A percentile compares a stretch with the other conserved stretches of the same genome.
Conservation (phyloP, 1,140 invertebrate species). For the Polypedilum pembai region DNA sequence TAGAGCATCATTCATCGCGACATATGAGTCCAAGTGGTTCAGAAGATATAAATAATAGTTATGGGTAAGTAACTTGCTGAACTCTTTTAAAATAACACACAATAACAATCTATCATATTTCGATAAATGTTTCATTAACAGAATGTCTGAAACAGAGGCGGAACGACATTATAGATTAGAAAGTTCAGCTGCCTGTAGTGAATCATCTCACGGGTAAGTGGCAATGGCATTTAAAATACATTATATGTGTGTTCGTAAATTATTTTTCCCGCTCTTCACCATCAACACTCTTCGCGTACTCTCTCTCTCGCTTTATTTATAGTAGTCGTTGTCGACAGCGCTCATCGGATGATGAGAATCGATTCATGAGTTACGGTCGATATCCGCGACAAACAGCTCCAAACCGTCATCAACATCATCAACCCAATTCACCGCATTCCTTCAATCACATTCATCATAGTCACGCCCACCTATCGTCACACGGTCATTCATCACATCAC, state of each 20-base stretch:
- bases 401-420: slow-evolving; percentile 49
- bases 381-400: slow-evolving; percentile 59
- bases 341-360: slow-evolving; percentile 54
- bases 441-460: slow-evolving; percentile 43
- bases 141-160: slow-evolving; percentile 84
- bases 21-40: slow-evolving; percentile 85
- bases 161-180: slow-evolving; percentile 81
- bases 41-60: slow-evolving; percentile 61
- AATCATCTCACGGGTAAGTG: slow-evolving; percentile 62
- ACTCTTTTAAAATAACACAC: too few species aligned
- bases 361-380: slow-evolving; percentile 66
- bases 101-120: slow-evolving; percentile 7
- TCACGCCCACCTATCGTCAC: slow-evolving; percentile 43
- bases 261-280: slow-evolving; percentile 31
- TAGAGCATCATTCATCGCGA: slow-evolving; percentile 78
- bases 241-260: too few species aligned
- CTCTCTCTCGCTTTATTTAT: slow-evolving; percentile 35
- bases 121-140: slow-evolving; percentile 32
- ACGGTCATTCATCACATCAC: slow-evolving; percentile 46
- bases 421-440: slow-evolving; percentile 44
- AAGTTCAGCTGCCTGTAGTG: slow-evolving; percentile 65
- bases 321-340: slow-evolving; percentile 46
- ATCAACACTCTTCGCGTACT: slow-evolving; percentile 36
- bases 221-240: slow-evolving; percentile 20
- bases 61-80: not conserved